A percentile compares a stretch with the other conserved stretches of the same genome.
Evolutionary conservation across 2,797 vertebrate genomes (phyloP).

Genomic region (Orientallactaga sibirica): DNA sequence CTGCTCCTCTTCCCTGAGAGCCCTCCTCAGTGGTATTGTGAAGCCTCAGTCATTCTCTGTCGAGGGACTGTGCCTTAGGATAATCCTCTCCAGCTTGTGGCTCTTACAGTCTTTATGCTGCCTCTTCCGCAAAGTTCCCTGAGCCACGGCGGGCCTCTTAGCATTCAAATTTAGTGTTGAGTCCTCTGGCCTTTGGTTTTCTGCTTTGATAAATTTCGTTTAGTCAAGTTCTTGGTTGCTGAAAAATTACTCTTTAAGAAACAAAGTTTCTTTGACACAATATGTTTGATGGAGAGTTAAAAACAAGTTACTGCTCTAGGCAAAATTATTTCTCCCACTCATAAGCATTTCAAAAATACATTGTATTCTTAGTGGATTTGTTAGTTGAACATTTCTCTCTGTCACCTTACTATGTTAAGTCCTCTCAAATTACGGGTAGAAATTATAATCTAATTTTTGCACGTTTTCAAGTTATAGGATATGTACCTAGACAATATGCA

Average conservation of each 20-base stretch:
- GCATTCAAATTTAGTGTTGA: too few species aligned
- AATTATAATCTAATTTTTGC: slow-evolving; percentile 30
- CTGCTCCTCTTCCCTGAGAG: too few species aligned
- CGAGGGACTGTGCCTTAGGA: too few species aligned
- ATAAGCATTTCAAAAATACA: slow-evolving; percentile 12
- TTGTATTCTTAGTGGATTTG: slow-evolving; percentile 1
- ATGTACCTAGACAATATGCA: background rate
- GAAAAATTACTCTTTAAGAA: background rate
- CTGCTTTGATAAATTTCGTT: too few species aligned
- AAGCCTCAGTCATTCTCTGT: too few species aligned
- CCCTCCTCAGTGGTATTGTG: too few species aligned
- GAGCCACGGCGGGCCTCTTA: too few species aligned
- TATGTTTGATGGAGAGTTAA: background rate
- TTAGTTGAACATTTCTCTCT: background rate
- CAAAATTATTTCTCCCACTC: background rate
- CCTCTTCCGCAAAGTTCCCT: too few species aligned
- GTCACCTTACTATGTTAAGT: background rate
- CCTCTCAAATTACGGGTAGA: background rate
- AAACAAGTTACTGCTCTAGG: background rate
- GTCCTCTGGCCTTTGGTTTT: too few species aligned
- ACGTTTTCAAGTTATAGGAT: slow-evolving; percentile 2
- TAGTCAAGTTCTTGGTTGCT: too few species aligned
- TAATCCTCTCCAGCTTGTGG: too few species aligned
- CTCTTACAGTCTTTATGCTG: too few species aligned
- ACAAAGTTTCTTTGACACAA: background rate